Evolutionary conservation across 1,140 invertebrate species (phyloP).

Genomic region (Plutomurus gul): DNA sequence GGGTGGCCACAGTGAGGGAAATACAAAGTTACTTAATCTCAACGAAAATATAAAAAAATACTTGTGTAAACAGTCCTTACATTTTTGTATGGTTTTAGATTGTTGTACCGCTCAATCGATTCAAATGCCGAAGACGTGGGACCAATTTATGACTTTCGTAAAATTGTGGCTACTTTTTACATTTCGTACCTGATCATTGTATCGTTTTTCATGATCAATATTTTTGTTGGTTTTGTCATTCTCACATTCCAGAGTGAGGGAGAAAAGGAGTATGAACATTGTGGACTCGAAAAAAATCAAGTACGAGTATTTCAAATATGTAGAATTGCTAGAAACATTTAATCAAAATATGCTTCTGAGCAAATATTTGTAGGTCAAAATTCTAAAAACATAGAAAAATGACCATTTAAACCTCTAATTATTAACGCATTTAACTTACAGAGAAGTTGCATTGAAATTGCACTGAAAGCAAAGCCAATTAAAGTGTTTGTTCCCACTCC

Average conservation of each 20-base stretch:
- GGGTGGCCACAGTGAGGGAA: slow-evolving; percentile 89
- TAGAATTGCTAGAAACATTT: not conserved
- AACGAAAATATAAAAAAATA: not conserved
- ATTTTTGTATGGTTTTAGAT: slow-evolving; percentile 64
- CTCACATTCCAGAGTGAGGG: slow-evolving; percentile 99
- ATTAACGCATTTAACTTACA: slow-evolving; percentile 58
- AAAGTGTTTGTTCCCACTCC: slow-evolving; percentile 97
- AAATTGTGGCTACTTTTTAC: slow-evolving; percentile 96
- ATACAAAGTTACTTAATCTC: not conserved
- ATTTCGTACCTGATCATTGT: slow-evolving; percentile 99
- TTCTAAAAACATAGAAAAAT: not conserved
- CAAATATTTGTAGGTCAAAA: not conserved
- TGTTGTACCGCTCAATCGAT: slow-evolving; percentile 96
- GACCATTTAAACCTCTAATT: not conserved
- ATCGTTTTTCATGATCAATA: slow-evolving; percentile 99
- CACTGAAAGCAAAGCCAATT: slow-evolving; percentile 95
- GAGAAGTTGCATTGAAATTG: slow-evolving; percentile 99
- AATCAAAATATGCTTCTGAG: not conserved
- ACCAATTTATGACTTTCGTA: slow-evolving; percentile 96
- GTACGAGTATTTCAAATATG: slow-evolving; percentile 56
- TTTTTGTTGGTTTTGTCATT: slow-evolving; percentile 99
- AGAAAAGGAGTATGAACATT: slow-evolving; percentile 99
- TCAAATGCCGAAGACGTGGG: slow-evolving; percentile 93
- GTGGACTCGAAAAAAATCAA: slow-evolving; percentile 98
- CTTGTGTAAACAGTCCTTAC: not conserved